A percentile compares a stretch with the other conserved stretches of the same genome.
Conservation (phyloP, 2,888 invertebrate species). For the Amitus sp. region DNA sequence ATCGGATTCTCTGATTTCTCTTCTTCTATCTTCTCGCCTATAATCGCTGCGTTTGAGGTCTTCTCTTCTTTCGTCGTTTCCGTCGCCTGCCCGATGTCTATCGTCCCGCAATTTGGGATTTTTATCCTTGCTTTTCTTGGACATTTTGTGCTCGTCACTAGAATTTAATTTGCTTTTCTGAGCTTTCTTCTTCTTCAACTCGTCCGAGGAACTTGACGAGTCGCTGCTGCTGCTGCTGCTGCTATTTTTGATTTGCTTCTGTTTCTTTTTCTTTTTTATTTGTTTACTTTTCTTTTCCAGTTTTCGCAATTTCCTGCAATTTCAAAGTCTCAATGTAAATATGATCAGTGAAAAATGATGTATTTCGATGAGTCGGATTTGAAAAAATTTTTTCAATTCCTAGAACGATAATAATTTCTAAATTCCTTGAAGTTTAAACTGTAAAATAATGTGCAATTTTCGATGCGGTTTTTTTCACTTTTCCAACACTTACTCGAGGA, state of each 20-base stretch:
- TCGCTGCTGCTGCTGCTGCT: constrained; percentile 41
- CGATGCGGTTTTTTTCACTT: too few species aligned
- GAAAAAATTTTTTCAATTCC: too few species aligned
- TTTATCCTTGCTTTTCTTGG: constrained; percentile 9
- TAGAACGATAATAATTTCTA: too few species aligned
- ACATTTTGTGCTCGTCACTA: background rate
- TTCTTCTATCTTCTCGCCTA: constrained; percentile 39
- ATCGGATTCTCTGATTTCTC: constrained; percentile 40
- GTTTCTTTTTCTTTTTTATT: constrained; percentile 20
- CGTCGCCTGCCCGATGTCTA: constrained; percentile 42
- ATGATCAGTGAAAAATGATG: too few species aligned
- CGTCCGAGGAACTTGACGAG: constrained; percentile 31
- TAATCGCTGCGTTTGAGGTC: too few species aligned
- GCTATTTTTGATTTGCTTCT: constrained; percentile 29
- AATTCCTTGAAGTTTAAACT: too few species aligned
- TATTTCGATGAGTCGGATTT: too few species aligned
- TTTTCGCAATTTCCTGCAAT: constrained; percentile 74
- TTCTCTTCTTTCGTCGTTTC: constrained; percentile 55
- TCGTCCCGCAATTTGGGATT: constrained; percentile 23
- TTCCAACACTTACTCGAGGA: constrained; percentile 88
- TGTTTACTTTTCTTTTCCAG: constrained; percentile 68
- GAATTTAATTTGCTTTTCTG: constrained; percentile 15
- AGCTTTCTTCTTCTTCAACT: constrained; percentile 13
- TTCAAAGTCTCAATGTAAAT: constrained; percentile 12
- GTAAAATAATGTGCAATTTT: too few species aligned